Evolutionary conservation across 2,888 invertebrate species (phyloP), one percentile per base, ranked within the genome.

Genomic region (Nemoura dubitans): DNA sequence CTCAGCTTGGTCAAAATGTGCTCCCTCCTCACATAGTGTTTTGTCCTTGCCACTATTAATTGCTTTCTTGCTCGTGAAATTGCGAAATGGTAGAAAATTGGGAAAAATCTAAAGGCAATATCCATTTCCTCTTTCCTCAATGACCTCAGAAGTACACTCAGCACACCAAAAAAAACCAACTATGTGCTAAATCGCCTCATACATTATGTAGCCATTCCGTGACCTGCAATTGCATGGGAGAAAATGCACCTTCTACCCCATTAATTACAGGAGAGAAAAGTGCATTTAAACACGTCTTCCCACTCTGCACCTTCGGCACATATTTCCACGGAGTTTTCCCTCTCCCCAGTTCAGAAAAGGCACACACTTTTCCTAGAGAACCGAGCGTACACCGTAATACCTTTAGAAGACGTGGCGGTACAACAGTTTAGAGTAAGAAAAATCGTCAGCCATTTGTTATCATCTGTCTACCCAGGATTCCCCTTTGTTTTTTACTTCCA

Each of bases 351-450:
- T 36, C 36, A 10, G 36, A 10, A 36, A 36, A 36, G 10, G 36
- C 36, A 10, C 10, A 6, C 1, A 59, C 59, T 59, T 59, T 59
- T 59, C 14, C 21, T 14, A 21, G 16, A 27, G 14, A 16, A 76
- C 14, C 77, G 83, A 84, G 76, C 83, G 27, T 76, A 86, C 84
- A 16, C 76, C n/a, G 77, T 84, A 83, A 78, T 86, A 83, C 84
- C 83, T 86, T 27, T 76, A 36, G 84, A 27, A 76, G 28, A 83
- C 83, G 59, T 59, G 42, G 29, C 84, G 59, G 83, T 59, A 84
- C 87, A 85, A 81, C 85, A 85, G 85, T 78, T 42, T 80, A 85
- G 87, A 87, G 87, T 87, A 87, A 87, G 87, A 87, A 87, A 87
- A 87, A 87, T 87, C 83, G 81, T 76, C 59, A 80, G 36, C 87